These are phyloP conservation scores for Drosophila insularis DNA, from an alignment of 1,140 invertebrate genomes.

Conservation along the genomic window DNA sequence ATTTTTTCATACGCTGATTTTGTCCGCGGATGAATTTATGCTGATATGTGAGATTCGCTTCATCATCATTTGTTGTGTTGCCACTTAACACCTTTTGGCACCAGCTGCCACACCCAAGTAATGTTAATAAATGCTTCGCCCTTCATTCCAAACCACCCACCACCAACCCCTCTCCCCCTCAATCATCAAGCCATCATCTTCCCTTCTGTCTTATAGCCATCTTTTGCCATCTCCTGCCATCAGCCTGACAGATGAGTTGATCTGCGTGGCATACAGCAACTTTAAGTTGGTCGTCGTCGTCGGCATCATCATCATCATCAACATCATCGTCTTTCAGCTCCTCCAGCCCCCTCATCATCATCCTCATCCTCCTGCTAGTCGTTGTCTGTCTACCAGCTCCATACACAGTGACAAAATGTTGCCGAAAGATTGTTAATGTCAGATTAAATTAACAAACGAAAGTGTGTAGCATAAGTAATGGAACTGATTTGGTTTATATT, in stretches of 20 bases:
- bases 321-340: conserved; percentile 2
- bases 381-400: background rate
- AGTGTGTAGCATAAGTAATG: background rate
- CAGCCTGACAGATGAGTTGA: conserved; percentile 55
- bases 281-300: conserved; percentile 38
- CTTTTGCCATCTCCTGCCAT: conserved; percentile 8
- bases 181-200: background rate
- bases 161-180: background rate
- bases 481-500: background rate
- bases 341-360: conserved; percentile 13
- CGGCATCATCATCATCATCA: conserved; percentile 1
- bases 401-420: conserved; percentile 9
- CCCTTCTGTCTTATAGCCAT: background rate
- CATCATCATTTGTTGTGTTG: conserved; percentile 72
- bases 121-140: conserved; percentile 68
- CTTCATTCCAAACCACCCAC: background rate
- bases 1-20: conserved; percentile 64
- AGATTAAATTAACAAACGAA: background rate
- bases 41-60: conserved; percentile 62
- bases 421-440: background rate
- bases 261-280: conserved; percentile 35
- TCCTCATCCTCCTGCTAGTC: conserved; percentile 9
- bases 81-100: conserved; percentile 65
- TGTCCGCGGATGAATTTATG: conserved; percentile 57
- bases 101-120: conserved; percentile 56